These are phyloP conservation scores for Nomada ruficornis DNA, from an alignment of 2,888 invertebrate genomes.

Conservation along the genomic window DNA sequence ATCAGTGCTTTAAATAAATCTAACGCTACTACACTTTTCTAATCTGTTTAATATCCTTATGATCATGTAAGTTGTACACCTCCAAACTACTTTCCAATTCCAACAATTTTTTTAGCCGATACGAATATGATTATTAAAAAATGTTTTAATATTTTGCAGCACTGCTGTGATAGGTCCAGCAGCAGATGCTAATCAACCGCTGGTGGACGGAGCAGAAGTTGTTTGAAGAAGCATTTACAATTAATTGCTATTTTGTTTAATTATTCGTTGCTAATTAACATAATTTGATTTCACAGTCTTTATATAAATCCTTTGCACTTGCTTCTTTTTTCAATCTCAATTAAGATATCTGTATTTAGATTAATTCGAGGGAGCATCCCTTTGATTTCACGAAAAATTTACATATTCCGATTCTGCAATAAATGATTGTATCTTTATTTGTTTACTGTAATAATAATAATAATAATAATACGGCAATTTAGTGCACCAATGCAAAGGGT, in stretches of 20 bases:
- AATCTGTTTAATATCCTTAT: neutral
- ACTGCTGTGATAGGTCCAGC: conserved; percentile 83
- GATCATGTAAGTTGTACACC: neutral
- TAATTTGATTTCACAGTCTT: conserved; percentile 13
- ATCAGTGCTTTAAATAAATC: neutral
- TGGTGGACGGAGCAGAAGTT: conserved; percentile 77
- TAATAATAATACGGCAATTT: neutral
- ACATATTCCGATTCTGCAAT: neutral
- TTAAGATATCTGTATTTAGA: neutral
- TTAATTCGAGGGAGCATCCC: no score
- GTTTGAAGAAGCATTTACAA: conserved; percentile 65
- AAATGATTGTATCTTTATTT: neutral
- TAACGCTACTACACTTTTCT: neutral
- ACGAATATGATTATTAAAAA: neutral
- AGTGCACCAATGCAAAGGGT: conserved; percentile 35
- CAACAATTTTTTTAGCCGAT: neutral
- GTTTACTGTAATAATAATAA: neutral
- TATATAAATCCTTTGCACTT: conserved; percentile 42
- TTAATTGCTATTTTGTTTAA: conserved; percentile 19
- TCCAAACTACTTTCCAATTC: neutral
- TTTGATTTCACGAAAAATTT: neutral
- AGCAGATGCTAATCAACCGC: conserved; percentile 80
- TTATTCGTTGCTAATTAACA: conserved; percentile 41
- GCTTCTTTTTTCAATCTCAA: neutral
- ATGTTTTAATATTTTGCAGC: conserved; percentile 75